These are phyloP conservation scores for Myanophis thanlyinensis DNA, from an alignment of 2,113 vertebrate species.

Conservation along the genomic window DNA sequence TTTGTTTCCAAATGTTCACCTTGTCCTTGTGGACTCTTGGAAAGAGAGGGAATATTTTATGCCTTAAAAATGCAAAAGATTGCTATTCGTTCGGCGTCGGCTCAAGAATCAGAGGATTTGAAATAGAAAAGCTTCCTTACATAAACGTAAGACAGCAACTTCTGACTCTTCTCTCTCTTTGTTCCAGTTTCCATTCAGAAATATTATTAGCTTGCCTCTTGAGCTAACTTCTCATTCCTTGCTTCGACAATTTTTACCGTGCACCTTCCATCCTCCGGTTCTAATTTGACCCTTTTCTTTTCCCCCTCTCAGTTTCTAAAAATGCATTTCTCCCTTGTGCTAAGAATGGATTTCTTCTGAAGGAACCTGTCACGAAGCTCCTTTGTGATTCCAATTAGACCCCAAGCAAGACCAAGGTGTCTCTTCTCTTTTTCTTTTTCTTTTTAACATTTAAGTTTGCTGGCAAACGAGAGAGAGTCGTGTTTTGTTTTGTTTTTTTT, in stretches of 20 bases:
- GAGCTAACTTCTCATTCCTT: constrained; percentile 2
- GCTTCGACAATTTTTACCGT: background rate
- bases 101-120: background rate
- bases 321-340: constrained; percentile 4
- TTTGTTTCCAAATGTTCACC: no score
- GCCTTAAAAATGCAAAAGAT: no score
- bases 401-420: background rate
- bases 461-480: background rate
- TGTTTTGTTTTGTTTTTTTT: no score
- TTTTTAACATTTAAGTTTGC: background rate
- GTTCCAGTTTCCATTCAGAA: constrained; percentile 11
- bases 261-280: constrained; percentile 1
- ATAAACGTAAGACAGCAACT: background rate
- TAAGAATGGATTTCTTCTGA: constrained; percentile 17
- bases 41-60: no score
- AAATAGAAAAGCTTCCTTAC: background rate
- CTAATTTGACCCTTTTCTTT: constrained; percentile 1
- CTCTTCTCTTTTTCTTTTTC: background rate
- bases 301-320: background rate
- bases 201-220: constrained; percentile 15
- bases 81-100: background rate
- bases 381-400: constrained; percentile 24
- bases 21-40: no score
- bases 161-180: constrained; percentile 1
- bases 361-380: background rate